phyloP scores from a whole-genome alignment of 2,113 vertebrate species.

The Triplophysa tibetana region DNA sequence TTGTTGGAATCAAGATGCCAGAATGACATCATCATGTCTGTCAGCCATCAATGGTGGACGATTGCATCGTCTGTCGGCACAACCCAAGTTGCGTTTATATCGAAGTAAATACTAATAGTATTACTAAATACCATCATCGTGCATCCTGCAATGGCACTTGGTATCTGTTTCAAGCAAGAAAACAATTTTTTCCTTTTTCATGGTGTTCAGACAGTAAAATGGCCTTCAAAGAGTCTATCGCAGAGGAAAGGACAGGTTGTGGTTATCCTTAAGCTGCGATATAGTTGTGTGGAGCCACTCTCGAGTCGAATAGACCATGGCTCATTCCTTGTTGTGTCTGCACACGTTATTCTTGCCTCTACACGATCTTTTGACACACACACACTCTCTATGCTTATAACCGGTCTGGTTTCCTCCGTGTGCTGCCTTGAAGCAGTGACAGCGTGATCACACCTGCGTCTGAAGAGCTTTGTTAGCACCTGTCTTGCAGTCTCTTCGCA shows the following conservation, averaged over 20 bases:
- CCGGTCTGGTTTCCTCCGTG: conserved; percentile 49
- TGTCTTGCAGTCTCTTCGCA: conserved; percentile 4
- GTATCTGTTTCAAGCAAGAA: neutral
- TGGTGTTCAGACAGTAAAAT: conserved; percentile 1
- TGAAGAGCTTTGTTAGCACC: conserved; percentile 29
- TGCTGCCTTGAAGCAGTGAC: neutral
- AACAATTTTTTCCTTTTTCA: neutral
- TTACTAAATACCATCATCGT: neutral
- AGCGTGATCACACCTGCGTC: conserved; percentile 27
- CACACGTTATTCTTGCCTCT: conserved; percentile 41
- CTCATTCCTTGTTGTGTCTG: conserved; percentile 48
- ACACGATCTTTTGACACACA: conserved; percentile 21
- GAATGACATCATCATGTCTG: no score
- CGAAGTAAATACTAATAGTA: neutral
- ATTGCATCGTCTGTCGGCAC: no score
- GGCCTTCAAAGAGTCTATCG: neutral
- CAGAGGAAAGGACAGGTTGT: neutral
- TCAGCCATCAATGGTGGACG: no score
- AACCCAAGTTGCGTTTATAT: no score
- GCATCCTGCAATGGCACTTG: neutral
- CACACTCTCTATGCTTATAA: conserved; percentile 23
- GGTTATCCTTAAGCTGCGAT: neutral
- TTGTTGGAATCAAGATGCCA: no score
- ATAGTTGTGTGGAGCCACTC: neutral
- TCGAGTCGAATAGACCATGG: conserved; percentile 37